Base-by-base conservation (phyloP, 2,888 invertebrate species). In the Eulithis prunata region DNA sequence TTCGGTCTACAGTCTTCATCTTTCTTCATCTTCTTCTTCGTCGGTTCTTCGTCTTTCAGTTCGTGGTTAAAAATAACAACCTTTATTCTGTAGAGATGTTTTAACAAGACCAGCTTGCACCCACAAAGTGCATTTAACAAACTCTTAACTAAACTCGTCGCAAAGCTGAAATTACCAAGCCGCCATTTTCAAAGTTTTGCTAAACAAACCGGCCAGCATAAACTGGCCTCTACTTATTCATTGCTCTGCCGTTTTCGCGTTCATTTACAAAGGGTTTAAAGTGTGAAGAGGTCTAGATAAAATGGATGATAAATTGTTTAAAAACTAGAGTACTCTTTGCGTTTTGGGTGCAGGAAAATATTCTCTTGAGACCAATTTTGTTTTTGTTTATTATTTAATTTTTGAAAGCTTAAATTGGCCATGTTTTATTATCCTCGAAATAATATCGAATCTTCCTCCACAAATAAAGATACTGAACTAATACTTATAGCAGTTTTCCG, bases 241-340 rank as follows among this genome's bases (percentile, higher is more conserved):
- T 74, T 64, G 69, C 53, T 58, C 54, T 56, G 43, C 56, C 62
- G 38, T 57, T 56, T 51, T 58, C 63, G 55, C 49, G 52, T 68
- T 61, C 28, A 14, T 64, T 57, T 52, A 65, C 43, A 68, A 58
- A 52, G 66, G 54, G 49, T 43, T 45, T 60, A 59, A 52, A 68
- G 62, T 65, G 49, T 45, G 51, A 65, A 60, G 61, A 49, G 75
- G 76, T 59, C 68, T 53, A 47, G 56, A 62, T 41, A 77, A 77
- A 83, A 28, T 63, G 64, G 61, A 21, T 45, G 65, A 66, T 76
- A 82, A 41, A 81, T 79, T 78, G 79, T 83, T 79, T 79, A 80
- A 32, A 85, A 86, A 84, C 83, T 83, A 85, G 80, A 73, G 74
- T 71, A 71, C 78, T 63, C 71, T 70, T 78, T 79, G 82, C 76